Base-by-base conservation (phyloP, 1,140 invertebrate species). In the Papilio polytes region DNA sequence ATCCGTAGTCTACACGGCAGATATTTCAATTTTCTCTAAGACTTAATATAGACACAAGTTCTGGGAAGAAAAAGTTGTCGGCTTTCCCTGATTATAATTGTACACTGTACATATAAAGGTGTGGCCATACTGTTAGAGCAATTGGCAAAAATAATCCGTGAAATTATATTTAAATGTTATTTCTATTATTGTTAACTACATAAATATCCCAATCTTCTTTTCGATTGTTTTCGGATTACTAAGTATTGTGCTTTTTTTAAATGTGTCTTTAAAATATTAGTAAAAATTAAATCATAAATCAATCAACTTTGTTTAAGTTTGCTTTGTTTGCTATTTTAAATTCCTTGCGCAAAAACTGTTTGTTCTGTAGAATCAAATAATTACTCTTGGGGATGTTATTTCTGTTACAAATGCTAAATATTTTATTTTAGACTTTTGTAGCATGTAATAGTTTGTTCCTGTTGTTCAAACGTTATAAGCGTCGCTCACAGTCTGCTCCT, bases 31-130 rank as follows among this genome's bases (percentile, higher is more conserved):
- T 78, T 78, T 78, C 76, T 78, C 76, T 20, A 18, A 63, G 15
- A 31, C 22, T 41, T 59, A 74, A 44, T 59, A 51, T 36, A 78
- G 51, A 36, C 53, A 15, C 74, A 7, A 9, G 51, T 59, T 78
- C 74, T 41, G 26, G 63, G 76, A 78, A 78, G 76, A 78, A 78
- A 78, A 78, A 78, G 51, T 78, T 18, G 76, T 41, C 22, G 76
- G 53, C 76, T 59, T 78, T 78, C 76, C 76, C 76, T 53, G 36
- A 78, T 78, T 78, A 78, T 36, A 78, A 59, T 78, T 78, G 22
- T 26, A 44, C 22, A 31, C 74, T 3, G 10, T 26, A 22, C 48
- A 0, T 36, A 77, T 77, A 77, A 77, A 77, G 74, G 31, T 56
- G n/a, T 48, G 74, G 74, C 7, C 41, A 63, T 26, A 63, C 59